Percentiles rank a stretch among this genome's conserved stretches.
Evolutionary conservation across 2,113 vertebrate genomes (phyloP).

Genomic region (Thryonomys swinderianus): DNA sequence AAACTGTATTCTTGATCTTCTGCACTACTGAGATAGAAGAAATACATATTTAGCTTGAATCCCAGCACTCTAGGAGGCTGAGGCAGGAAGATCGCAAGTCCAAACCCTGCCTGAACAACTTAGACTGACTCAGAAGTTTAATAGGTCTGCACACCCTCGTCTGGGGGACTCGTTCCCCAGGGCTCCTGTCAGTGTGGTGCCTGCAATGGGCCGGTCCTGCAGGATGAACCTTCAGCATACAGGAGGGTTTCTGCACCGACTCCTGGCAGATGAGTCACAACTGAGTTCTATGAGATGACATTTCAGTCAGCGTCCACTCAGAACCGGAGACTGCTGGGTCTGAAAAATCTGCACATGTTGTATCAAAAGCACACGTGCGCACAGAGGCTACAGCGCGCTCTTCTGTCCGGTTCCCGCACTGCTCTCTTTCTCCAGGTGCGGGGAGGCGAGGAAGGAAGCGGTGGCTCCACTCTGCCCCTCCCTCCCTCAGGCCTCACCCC

Average conservation of each 20-base stretch:
- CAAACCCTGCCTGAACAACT: background rate
- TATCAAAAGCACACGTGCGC: background rate
- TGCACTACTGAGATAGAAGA: background rate
- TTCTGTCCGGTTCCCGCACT: background rate
- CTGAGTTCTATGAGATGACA: background rate
- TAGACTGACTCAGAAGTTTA: background rate
- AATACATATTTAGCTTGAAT: background rate
- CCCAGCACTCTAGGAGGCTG: background rate
- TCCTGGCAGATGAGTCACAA: background rate
- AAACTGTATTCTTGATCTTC: background rate
- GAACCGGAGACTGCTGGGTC: background rate
- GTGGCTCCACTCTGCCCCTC: too few species aligned
- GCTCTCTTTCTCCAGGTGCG: background rate
- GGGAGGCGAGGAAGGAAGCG: background rate
- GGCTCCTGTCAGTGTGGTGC: background rate
- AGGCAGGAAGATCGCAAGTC: background rate
- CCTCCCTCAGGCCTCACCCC: background rate
- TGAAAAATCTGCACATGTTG: background rate
- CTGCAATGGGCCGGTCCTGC: background rate
- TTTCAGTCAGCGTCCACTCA: background rate
- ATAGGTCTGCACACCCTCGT: background rate
- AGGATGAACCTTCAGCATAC: background rate
- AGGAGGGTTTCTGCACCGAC: background rate
- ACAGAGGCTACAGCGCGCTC: background rate
- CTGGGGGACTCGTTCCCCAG: background rate